Percentiles rank a stretch among this genome's conserved stretches.
These are phyloP conservation scores for Oscheius onirici DNA, from an alignment of 2,888 invertebrate species.

Conservation along the genomic window DNA sequence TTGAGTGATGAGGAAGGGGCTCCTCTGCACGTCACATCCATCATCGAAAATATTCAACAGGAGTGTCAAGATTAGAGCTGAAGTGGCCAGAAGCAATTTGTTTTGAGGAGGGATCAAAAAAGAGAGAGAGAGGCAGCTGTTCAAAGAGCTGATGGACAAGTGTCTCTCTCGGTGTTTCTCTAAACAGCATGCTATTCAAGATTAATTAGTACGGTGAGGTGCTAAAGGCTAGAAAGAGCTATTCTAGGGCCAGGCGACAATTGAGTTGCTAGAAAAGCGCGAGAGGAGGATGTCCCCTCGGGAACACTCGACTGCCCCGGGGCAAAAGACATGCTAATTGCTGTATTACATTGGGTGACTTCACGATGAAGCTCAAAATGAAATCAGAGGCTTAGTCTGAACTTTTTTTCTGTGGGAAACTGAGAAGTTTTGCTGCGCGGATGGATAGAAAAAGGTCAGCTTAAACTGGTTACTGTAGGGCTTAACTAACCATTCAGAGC, in stretches of 20 bases:
- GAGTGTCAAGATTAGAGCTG: conserved; percentile 17
- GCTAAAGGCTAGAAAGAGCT: neutral
- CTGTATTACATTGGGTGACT: neutral
- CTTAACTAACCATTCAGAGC: too few species aligned
- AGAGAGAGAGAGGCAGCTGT: neutral
- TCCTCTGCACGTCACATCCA: neutral
- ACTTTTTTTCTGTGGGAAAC: too few species aligned
- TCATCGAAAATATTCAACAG: conserved; percentile 25
- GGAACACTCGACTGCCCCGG: conserved; percentile 6
- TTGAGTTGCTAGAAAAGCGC: conserved; percentile 20
- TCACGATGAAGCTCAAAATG: neutral
- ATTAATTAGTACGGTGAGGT: neutral
- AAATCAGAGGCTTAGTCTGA: neutral
- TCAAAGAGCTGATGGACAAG: neutral
- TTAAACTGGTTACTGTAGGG: too few species aligned
- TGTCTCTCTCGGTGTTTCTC: neutral
- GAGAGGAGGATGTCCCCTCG: neutral
- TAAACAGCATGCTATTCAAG: neutral
- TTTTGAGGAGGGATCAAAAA: conserved; percentile 7
- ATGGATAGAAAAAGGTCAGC: too few species aligned
- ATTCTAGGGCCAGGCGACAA: conserved; percentile 15
- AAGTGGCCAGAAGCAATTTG: conserved; percentile 13
- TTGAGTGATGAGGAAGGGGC: conserved; percentile 4
- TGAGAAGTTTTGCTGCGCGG: too few species aligned
- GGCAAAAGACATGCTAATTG: conserved; percentile 16